These are phyloP conservation scores for Imbricaverruca yamaguchii DNA, from an alignment of 2,888 invertebrate genomes.

Conservation along the genomic window DNA sequence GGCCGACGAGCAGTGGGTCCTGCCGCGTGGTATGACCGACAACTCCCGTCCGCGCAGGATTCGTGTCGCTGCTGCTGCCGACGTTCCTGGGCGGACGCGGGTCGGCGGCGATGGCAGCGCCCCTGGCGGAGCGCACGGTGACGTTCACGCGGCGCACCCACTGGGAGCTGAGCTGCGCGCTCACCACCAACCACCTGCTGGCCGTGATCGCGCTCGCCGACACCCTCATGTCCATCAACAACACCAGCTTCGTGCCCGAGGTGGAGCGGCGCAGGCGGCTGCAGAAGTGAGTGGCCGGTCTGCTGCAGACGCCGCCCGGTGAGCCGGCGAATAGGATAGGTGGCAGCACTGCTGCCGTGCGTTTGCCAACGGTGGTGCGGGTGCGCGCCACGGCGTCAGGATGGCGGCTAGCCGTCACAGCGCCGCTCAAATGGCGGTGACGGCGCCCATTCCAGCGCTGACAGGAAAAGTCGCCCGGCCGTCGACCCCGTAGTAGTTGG, in stretches of 20 bases:
- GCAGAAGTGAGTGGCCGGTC: constrained; percentile 27
- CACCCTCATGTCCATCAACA: constrained; percentile 96
- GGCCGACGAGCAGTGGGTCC: too few relatives aligned
- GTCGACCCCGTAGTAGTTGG: too few relatives aligned
- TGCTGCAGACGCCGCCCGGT: too few relatives aligned
- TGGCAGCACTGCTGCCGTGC: too few relatives aligned
- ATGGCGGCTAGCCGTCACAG: too few relatives aligned
- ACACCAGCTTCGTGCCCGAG: constrained; percentile 84
- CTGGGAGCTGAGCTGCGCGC: constrained; percentile 67
- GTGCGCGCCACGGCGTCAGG: too few relatives aligned
- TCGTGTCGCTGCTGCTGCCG: constrained; percentile 33
- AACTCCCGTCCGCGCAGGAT: constrained; percentile 42
- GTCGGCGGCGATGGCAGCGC: constrained; percentile 25
- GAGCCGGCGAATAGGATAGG: too few relatives aligned
- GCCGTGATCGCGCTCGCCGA: constrained; percentile 91
- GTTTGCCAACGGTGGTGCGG: too few relatives aligned
- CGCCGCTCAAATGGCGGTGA: too few relatives aligned
- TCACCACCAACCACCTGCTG: constrained; percentile 83
- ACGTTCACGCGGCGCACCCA: constrained; percentile 74
- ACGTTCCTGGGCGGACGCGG: constrained; percentile 32
- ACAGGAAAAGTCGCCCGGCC: too few relatives aligned
- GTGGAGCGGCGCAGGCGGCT: constrained; percentile 57
- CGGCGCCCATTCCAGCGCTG: too few relatives aligned
- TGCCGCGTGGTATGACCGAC: too few relatives aligned
- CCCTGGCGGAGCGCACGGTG: constrained; percentile 2